These are phyloP conservation scores for Falcunculus frontatus DNA, from an alignment of 2,113 vertebrate species.

Conservation along the genomic window DNA sequence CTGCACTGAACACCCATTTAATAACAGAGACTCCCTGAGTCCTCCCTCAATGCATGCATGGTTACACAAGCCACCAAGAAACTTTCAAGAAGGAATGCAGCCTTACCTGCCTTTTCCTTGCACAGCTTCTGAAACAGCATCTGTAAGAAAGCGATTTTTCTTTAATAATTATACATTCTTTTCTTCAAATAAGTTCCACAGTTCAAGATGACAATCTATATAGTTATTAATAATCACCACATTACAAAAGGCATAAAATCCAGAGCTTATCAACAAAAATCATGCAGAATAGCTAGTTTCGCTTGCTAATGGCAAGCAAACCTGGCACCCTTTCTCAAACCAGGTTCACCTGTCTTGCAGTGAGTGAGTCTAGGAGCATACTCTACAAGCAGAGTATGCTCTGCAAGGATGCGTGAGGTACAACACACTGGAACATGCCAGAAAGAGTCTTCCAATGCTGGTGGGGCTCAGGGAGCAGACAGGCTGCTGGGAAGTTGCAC, in stretches of 20 bases:
- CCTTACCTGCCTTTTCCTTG: constrained; percentile 79
- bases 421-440: background rate
- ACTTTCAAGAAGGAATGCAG: background rate
- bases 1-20: background rate
- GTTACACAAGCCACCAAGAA: background rate
- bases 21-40: background rate
- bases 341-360: background rate
- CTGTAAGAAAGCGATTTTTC: constrained; percentile 67
- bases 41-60: background rate
- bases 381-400: background rate
- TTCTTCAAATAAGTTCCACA: background rate
- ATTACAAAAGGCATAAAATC: background rate
- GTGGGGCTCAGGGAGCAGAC: background rate
- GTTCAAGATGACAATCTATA: background rate
- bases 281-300: background rate
- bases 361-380: background rate
- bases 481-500: background rate
- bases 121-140: constrained; percentile 70
- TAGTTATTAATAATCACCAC: background rate
- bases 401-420: background rate
- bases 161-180: background rate
- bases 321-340: background rate
- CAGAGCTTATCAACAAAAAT: background rate
- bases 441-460: background rate
- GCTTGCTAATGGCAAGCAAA: background rate